phyloP scores from a whole-genome alignment of 2,113 vertebrate genomes.

The Otocyon megalotis region DNA sequence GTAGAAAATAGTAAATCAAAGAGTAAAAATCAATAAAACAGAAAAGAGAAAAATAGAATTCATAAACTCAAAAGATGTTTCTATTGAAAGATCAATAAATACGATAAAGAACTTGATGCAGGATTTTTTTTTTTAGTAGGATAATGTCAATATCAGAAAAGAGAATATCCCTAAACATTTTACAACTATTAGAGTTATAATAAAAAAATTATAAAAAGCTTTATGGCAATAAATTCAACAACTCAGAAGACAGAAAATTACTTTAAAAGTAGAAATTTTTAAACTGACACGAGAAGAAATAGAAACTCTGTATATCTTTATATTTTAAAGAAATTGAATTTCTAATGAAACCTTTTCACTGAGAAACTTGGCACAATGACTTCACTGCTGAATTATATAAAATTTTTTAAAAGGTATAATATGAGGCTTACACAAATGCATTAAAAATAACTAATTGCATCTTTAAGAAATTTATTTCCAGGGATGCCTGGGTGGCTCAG shows the following conservation, averaged over 20 bases:
- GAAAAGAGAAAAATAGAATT: not conserved
- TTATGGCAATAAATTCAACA: not conserved
- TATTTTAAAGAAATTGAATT: not conserved
- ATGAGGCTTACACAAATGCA: not conserved
- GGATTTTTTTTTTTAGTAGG: not conserved
- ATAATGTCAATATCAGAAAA: not conserved
- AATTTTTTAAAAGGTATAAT: not conserved
- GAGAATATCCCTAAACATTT: not conserved
- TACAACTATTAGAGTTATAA: not conserved
- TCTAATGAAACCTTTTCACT: not conserved
- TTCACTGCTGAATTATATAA: not conserved
- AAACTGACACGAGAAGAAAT: slow-evolving; percentile 47
- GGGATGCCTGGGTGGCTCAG: too few relatives aligned
- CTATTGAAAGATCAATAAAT: not conserved
- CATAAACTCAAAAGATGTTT: not conserved
- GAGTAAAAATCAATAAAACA: not conserved
- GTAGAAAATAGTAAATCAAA: not conserved
- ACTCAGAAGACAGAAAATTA: not conserved
- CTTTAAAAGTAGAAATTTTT: not conserved
- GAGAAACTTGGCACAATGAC: not conserved
- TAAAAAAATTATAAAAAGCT: not conserved
- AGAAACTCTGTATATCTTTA: not conserved
- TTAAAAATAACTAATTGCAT: not conserved
- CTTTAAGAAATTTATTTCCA: not conserved
- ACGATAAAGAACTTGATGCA: not conserved